Evolutionary conservation across 2,888 invertebrate species (phyloP), one percentile per base, ranked within the genome.

Genomic region (Heliconius sara): DNA sequence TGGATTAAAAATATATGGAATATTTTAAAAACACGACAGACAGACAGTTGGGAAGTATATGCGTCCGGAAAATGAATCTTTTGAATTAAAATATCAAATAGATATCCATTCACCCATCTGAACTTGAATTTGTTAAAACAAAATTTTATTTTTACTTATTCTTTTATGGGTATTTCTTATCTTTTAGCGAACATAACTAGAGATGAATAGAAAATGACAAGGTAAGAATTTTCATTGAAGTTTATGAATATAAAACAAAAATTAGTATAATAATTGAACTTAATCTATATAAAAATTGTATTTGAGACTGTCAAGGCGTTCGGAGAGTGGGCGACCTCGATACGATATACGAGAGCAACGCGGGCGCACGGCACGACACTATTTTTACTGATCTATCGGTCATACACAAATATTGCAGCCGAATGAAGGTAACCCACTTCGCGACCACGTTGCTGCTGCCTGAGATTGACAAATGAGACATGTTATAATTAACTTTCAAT

Each of bases 321-420:
- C 79, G 84, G 79, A 79, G 83, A 84, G 82, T 80, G 82, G 85
- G 78, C 85, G 86, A 85, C 86, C 86, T 86, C 85, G 84, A 84
- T 84, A 75, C 83, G 73, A 66, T 80, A 82, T 25, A 25, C 25
- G 70, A 70, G 43, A 70, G 43, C 65, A 52, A 72, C 70, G 66
- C 72, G 52, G 52, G 57, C 66, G 57, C 57, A 52, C 67, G 72
- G 25, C 79, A 39, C 52, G 27, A 39, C 25, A 71, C 63, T 76
- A 71, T 65, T 76, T 79, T 75, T 70, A 76, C 65, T 71, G 30
- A 25, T 68, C 19, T 71, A 30, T 71, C 30, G 10, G 52, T 25
- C n/a, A 60, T 39, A 73, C 25, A 60, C n/a, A n/a, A 73, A 60
- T 73, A 73, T 25, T 73, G 60, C 57, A 34, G 30, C 16, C 16